Conservation (phyloP, 1,140 invertebrate genomes). For the Aphaenogaster ashmeadi region DNA sequence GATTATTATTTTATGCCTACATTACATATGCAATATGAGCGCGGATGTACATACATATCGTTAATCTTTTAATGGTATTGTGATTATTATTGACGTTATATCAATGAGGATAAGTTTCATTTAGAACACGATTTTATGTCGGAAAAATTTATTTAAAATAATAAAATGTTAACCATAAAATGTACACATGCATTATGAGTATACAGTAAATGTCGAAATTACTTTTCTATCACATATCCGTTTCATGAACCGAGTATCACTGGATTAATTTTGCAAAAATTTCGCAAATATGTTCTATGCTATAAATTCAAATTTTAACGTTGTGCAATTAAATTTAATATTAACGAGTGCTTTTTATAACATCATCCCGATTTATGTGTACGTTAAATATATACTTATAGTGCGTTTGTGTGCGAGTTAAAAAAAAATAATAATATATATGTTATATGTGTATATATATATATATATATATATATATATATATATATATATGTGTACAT, state of each 20-base stretch:
- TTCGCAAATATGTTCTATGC: neutral
- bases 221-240: neutral
- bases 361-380: neutral
- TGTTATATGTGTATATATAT: neutral
- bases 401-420: neutral
- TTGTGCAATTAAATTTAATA: conserved; percentile 32
- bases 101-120: neutral
- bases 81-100: neutral
- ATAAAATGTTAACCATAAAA: neutral
- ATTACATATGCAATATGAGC: neutral
- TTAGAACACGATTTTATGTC: neutral
- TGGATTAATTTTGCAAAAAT: conserved; percentile 1
- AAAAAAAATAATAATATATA: neutral
- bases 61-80: neutral
- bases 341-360: conserved; percentile 11
- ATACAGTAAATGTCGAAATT: neutral
- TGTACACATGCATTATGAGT: neutral
- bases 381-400: neutral
- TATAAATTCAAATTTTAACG: neutral
- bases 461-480: neutral
- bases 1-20: conserved; percentile 1
- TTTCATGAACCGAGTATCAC: neutral
- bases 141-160: neutral
- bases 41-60: neutral
- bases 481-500: neutral